These are phyloP conservation scores for Eupelmus urozonus DNA, from an alignment of 2,888 invertebrate genomes.

Conservation along the genomic window DNA sequence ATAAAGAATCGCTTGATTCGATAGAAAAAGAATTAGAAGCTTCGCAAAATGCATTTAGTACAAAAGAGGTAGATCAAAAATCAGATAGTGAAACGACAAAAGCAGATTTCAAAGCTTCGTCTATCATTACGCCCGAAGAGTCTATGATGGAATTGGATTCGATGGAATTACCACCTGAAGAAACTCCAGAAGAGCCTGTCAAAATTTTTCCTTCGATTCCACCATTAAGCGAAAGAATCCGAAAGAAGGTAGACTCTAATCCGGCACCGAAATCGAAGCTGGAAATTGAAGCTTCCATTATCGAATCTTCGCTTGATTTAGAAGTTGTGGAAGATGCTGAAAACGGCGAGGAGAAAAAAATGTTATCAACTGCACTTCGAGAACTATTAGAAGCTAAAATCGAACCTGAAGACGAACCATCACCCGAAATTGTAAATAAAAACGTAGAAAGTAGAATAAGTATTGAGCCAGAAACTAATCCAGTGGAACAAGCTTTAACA, in stretches of 20 bases:
- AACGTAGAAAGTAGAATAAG: conserved; percentile 24
- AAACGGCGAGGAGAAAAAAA: conserved; percentile 69
- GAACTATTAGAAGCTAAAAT: conserved; percentile 73
- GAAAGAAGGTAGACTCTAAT: conserved; percentile 70
- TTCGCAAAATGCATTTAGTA: conserved; percentile 1
- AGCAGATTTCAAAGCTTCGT: conserved; percentile 39
- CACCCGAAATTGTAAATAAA: conserved; percentile 8
- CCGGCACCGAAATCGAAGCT: conserved; percentile 67
- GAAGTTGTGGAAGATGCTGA: conserved; percentile 65
- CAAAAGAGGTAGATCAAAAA: conserved; percentile 23
- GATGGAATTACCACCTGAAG: conserved; percentile 62
- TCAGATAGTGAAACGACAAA: conserved; percentile 56
- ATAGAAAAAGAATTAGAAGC: conserved; percentile 58
- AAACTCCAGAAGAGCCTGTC: conserved; percentile 65
- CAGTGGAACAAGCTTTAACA: conserved; percentile 20
- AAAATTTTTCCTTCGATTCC: conserved; percentile 73
- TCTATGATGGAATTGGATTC: conserved; percentile 68
- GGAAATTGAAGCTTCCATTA: conserved; percentile 73
- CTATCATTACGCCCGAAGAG: conserved; percentile 66
- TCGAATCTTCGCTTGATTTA: conserved; percentile 73
- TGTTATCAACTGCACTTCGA: conserved; percentile 70
- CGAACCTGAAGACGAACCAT: conserved; percentile 57
- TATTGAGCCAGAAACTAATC: neutral
- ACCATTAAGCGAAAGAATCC: conserved; percentile 74
- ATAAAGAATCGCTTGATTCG: conserved; percentile 35